Percentiles rank a stretch among this genome's conserved stretches.
Evolutionary conservation across 2,888 invertebrate species (phyloP).

Genomic region (Cataglyphis livida): DNA sequence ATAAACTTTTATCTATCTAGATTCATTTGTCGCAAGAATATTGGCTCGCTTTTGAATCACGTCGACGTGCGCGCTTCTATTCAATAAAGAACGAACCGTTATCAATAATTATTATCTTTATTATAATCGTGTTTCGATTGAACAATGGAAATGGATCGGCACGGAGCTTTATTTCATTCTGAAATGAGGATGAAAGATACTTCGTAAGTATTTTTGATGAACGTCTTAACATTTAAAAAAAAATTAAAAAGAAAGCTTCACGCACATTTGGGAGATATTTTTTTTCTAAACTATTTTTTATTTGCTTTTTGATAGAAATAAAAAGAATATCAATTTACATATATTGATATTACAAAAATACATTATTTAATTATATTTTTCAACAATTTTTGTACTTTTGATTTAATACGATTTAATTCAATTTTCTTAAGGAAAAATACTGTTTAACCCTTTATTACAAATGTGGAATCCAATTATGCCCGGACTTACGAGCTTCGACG

Average conservation of each 20-base stretch:
- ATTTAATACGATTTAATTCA: not conserved
- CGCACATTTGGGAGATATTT: not conserved
- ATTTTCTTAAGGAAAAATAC: conserved; percentile 37
- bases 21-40: conserved; percentile 44
- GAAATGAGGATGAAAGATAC: not conserved
- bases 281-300: not conserved
- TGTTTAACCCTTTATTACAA: conserved; percentile 49
- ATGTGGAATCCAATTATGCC: conserved; percentile 48
- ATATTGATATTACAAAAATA: not conserved
- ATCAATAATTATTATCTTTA: conserved; percentile 41
- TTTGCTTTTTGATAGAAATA: not conserved
- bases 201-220: not conserved
- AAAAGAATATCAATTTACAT: not conserved
- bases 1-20: conserved; percentile 69
- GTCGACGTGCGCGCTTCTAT: conserved; percentile 33
- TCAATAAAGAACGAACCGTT: conserved; percentile 43
- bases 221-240: not conserved
- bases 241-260: not conserved
- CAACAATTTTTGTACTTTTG: not conserved
- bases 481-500: conserved; percentile 54
- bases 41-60: conserved; percentile 41
- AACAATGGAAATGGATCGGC: conserved; percentile 3
- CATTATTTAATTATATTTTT: conserved; percentile 3
- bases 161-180: conserved; percentile 1
- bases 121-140: conserved; percentile 14